A percentile compares a stretch with the other conserved stretches of the same genome.
Conservation (phyloP, 2,888 invertebrate genomes). For the Nemotelus nigrinus region DNA sequence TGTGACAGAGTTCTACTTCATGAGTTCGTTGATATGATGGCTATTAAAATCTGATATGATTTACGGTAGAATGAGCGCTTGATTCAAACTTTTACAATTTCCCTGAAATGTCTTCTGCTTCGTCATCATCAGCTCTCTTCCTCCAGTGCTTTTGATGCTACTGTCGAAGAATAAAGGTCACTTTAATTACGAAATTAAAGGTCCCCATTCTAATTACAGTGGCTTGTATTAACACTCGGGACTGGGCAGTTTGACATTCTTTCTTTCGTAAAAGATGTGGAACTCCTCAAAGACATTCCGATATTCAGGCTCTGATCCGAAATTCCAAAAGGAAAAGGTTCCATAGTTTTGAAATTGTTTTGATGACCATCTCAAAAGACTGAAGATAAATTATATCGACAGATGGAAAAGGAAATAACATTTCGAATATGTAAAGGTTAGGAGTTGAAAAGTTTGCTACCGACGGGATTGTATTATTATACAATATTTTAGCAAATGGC, state of each 20-base stretch:
- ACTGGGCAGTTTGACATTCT: constrained; percentile 6
- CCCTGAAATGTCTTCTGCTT: neutral
- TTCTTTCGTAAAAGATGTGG: neutral
- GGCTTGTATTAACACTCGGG: constrained; percentile 7
- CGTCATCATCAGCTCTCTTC: constrained; percentile 23
- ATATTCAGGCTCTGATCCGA: neutral
- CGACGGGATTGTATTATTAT: too few relatives aligned
- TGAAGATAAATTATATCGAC: constrained; percentile 30
- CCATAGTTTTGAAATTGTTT: constrained; percentile 32
- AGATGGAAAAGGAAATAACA: constrained; percentile 31
- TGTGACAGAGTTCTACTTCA: neutral
- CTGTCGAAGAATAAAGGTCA: constrained; percentile 28
- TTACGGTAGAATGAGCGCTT: too few relatives aligned
- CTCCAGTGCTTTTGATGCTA: constrained; percentile 26
- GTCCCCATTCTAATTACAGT: constrained; percentile 9
- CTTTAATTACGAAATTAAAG: constrained; percentile 38
- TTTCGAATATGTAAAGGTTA: constrained; percentile 4
- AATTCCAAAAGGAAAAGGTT: constrained; percentile 33
- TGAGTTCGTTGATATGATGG: constrained; percentile 19
- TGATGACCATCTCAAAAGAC: constrained; percentile 32
- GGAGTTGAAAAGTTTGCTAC: neutral
- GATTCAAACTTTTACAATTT: constrained; percentile 8
- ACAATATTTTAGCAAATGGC: too few relatives aligned
- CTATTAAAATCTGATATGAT: constrained; percentile 11
- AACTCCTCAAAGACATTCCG: constrained; percentile 7